Conservation (phyloP, 2,888 invertebrate species). For the Scaptomyza reducta region DNA sequence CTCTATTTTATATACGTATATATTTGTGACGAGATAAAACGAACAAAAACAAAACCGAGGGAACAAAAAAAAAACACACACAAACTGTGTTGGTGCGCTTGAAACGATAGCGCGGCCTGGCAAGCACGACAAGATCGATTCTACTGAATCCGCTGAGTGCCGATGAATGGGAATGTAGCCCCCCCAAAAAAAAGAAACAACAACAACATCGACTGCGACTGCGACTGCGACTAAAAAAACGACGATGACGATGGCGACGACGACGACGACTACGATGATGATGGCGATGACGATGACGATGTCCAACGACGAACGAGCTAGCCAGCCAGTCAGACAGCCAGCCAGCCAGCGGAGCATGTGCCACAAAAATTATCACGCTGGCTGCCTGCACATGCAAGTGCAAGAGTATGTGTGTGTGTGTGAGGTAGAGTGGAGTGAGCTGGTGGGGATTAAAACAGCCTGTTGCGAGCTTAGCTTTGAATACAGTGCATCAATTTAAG, state of each 20-base stretch:
- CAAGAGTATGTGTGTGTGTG: not conserved
- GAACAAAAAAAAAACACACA: conserved; percentile 1
- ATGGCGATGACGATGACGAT: conserved; percentile 29
- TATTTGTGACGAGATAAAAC: conserved; percentile 12
- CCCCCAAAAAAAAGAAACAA: conserved; percentile 31
- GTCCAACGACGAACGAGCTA: conserved; percentile 35
- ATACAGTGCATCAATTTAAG: not conserved
- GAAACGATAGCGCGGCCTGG: conserved; percentile 49
- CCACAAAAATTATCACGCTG: conserved; percentile 41
- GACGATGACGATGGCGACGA: conserved; percentile 24
- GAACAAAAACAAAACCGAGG: conserved; percentile 1
- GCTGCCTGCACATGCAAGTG: conserved; percentile 13
- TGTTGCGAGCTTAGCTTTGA: conserved; percentile 4
- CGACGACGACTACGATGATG: conserved; percentile 10
- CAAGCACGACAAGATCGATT: conserved; percentile 83
- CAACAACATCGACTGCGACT: conserved; percentile 20
- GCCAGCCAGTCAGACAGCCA: conserved; percentile 4
- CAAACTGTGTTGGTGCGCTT: conserved; percentile 15
- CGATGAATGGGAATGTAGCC: conserved; percentile 56
- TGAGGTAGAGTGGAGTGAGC: not conserved
- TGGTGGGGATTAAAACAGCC: not conserved
- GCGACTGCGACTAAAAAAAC: conserved; percentile 30
- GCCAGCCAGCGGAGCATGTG: conserved; percentile 42
- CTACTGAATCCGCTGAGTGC: conserved; percentile 76
- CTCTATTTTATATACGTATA: not conserved